These are phyloP conservation scores for Manis javanica DNA, from an alignment of 2,797 vertebrate genomes.

Conservation along the genomic window DNA sequence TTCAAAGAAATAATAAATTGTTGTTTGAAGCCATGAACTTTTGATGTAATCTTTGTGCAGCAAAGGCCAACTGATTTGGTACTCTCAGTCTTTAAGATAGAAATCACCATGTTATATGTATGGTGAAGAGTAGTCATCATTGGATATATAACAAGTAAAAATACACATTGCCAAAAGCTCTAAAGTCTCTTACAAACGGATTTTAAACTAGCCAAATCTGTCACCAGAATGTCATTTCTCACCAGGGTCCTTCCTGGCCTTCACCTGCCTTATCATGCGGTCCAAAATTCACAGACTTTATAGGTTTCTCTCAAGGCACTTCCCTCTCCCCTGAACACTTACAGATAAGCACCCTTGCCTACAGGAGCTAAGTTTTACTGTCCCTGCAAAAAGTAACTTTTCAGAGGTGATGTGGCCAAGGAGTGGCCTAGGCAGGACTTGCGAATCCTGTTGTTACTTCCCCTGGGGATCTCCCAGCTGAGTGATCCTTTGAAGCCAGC, in stretches of 20 bases:
- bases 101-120: background rate
- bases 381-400: background rate
- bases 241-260: background rate
- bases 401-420: background rate
- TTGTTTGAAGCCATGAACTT: background rate
- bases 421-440: background rate
- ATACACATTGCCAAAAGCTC: background rate
- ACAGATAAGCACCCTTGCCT: background rate
- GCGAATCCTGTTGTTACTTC: background rate
- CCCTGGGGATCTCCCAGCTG: background rate
- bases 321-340: background rate
- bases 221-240: background rate
- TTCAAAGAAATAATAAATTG: background rate
- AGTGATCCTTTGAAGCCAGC: background rate
- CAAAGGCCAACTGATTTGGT: background rate
- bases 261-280: background rate
- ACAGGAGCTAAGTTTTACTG: constrained; percentile 14
- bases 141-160: background rate
- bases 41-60: background rate
- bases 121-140: background rate
- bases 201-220: background rate
- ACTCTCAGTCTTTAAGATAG: background rate
- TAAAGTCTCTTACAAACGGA: background rate
- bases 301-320: constrained; percentile 16
- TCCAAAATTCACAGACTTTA: background rate